Percentiles rank a stretch among this genome's conserved stretches.
These are phyloP conservation scores for Catharus ustulatus DNA, from an alignment of 2,797 vertebrate species.

Conservation along the genomic window DNA sequence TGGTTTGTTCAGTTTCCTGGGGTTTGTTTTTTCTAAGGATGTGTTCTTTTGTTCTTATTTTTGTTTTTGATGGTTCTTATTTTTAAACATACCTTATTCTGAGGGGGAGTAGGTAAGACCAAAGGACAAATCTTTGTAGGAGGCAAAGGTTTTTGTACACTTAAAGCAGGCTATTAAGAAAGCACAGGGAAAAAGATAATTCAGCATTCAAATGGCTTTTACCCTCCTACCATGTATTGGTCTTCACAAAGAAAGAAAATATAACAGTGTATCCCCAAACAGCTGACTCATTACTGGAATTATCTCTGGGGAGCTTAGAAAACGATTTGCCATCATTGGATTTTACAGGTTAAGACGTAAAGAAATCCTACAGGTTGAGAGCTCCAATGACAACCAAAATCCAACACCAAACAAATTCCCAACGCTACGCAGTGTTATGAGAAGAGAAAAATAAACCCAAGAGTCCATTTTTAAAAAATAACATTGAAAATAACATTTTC, in stretches of 20 bases:
- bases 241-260: background rate
- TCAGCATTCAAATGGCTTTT: background rate
- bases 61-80: background rate
- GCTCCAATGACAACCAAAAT: background rate
- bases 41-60: background rate
- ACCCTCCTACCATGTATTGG: background rate
- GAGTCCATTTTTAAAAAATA: background rate
- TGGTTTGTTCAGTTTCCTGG: background rate
- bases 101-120: fast-evolving
- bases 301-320: background rate
- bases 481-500: background rate
- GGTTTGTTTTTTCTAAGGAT: background rate
- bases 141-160: background rate
- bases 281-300: background rate
- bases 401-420: background rate
- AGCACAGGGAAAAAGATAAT: background rate
- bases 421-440: background rate
- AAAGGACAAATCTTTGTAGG: background rate
- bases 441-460: background rate
- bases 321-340: background rate
- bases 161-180: background rate
- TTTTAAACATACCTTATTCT: background rate
- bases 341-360: background rate
- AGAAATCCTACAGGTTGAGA: background rate
- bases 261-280: background rate